Evolutionary conservation across 2,797 vertebrate genomes (phyloP).

Genomic region (Lithobates pipiens): DNA sequence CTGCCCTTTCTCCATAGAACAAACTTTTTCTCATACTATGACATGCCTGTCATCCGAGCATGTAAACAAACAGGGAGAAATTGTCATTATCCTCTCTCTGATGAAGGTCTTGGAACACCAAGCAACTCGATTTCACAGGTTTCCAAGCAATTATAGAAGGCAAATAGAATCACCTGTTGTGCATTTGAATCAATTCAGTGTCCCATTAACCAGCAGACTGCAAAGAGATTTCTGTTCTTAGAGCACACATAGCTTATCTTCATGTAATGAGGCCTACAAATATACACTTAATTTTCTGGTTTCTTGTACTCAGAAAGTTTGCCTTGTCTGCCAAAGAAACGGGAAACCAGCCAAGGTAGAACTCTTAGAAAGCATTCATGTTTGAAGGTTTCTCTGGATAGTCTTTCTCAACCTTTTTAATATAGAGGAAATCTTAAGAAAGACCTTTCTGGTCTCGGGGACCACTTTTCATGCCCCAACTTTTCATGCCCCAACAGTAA

Average conservation of each 20-base stretch:
- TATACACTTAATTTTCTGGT: neutral
- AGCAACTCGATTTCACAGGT: neutral
- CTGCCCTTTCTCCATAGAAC: neutral
- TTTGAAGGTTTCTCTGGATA: too few relatives aligned
- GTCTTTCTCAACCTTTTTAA: too few relatives aligned
- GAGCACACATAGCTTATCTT: neutral
- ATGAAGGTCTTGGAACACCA: neutral
- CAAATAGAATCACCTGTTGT: conserved; percentile 1
- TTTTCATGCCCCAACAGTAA: too few relatives aligned
- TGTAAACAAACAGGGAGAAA: neutral
- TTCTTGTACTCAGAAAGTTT: too few relatives aligned
- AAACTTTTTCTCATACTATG: neutral
- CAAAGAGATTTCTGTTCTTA: neutral
- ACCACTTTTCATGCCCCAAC: too few relatives aligned
- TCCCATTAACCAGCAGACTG: neutral
- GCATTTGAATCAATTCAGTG: neutral
- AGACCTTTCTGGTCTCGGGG: too few relatives aligned
- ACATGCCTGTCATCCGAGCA: neutral
- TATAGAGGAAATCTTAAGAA: too few relatives aligned
- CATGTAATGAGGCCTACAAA: conserved; percentile 7
- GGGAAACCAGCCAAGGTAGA: too few relatives aligned
- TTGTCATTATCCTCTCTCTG: conserved; percentile 3
- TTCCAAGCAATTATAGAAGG: conserved; percentile 3
- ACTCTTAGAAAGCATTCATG: too few relatives aligned
- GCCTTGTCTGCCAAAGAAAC: too few relatives aligned